Conservation (phyloP, 2,888 invertebrate genomes). For the Tenthredo livida region DNA sequence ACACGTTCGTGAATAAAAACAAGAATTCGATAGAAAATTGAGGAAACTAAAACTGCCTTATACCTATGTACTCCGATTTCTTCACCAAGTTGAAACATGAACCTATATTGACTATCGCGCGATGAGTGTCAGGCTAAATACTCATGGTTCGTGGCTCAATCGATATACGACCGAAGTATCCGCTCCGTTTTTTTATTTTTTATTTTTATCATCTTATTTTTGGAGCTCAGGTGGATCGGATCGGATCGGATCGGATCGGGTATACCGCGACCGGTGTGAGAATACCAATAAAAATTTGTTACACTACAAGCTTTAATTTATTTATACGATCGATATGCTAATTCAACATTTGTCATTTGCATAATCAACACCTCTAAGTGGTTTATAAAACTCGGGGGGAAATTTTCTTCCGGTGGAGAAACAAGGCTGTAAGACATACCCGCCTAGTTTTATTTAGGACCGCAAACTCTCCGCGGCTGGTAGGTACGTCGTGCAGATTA, state of each 20-base stretch:
- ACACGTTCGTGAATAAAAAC: neutral
- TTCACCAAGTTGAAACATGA: neutral
- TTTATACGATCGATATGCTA: slow-evolving; percentile 75
- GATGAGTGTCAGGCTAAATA: slow-evolving; percentile 7
- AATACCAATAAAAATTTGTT: slow-evolving; percentile 21
- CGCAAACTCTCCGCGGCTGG: neutral
- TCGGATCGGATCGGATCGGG: neutral
- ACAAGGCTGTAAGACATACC: neutral
- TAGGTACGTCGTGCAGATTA: neutral
- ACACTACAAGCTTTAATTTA: slow-evolving; percentile 53
- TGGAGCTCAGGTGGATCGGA: neutral
- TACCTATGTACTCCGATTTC: neutral
- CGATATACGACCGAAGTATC: neutral
- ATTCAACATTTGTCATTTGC: slow-evolving; percentile 71
- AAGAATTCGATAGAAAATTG: neutral
- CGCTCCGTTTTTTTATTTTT: neutral
- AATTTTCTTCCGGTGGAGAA: neutral
- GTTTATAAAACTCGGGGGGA: neutral
- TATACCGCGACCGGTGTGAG: neutral
- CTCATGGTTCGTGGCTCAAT: slow-evolving; percentile 10
- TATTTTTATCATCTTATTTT: neutral
- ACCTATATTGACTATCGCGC: slow-evolving; percentile 1
- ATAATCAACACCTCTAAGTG: slow-evolving; percentile 60
- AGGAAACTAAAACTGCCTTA: neutral
- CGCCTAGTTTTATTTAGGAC: neutral